Percentiles rank a stretch among this genome's conserved stretches.
Evolutionary conservation across 2,797 vertebrate species (phyloP).

Genomic region (Emydoidea blandingii): DNA sequence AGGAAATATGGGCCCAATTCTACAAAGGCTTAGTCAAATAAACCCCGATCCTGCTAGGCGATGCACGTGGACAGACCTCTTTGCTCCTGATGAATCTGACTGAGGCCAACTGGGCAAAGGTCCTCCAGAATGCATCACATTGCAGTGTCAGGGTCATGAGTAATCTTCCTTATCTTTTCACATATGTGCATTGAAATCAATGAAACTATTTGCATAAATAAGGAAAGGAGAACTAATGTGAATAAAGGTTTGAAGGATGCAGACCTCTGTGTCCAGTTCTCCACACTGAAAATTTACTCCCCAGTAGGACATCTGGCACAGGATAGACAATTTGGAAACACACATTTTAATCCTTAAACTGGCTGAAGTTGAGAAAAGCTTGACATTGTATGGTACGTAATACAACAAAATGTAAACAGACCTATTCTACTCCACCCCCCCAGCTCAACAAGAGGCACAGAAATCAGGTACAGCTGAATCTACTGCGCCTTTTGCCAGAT

Average conservation of each 20-base stretch:
- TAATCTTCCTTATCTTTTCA: background rate
- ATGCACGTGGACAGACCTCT: background rate
- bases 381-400: rapidly evolving
- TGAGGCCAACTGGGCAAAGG: rapidly evolving
- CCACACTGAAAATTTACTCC: background rate
- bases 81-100: background rate
- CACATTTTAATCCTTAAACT: background rate
- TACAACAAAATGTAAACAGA: background rate
- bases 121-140: background rate
- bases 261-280: background rate
- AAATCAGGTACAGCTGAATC: rapidly evolving
- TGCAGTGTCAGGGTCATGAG: background rate
- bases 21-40: background rate
- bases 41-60: background rate
- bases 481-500: background rate
- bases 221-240: rapidly evolving
- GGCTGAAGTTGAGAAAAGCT: background rate
- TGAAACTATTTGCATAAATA: background rate
- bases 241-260: background rate
- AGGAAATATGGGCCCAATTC: background rate
- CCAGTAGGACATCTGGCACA: background rate
- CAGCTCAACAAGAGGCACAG: background rate
- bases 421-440: rapidly evolving
- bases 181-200: background rate
- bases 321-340: background rate